Conservation (phyloP, 2,113 vertebrate genomes). For the Dicentrarchus labrax region DNA sequence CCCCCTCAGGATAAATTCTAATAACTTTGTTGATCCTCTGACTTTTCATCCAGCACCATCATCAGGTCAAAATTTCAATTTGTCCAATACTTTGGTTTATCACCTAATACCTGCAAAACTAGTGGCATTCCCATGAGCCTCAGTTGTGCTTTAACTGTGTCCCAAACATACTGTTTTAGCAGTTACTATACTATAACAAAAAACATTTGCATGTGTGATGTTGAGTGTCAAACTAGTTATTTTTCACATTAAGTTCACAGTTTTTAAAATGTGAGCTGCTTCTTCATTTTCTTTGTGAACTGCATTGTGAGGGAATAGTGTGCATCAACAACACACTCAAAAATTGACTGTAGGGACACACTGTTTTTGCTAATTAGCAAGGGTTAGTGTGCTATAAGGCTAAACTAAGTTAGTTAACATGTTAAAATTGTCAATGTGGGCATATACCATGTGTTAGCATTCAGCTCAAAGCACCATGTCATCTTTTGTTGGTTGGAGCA, state of each 20-base stretch:
- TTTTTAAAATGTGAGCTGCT: background rate
- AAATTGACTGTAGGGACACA: background rate
- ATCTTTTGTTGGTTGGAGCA: no score
- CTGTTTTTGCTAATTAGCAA: background rate
- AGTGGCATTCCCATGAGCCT: background rate
- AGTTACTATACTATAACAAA: background rate
- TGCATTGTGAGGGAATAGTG: background rate
- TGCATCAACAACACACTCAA: background rate
- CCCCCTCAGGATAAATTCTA: background rate
- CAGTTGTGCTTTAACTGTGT: background rate
- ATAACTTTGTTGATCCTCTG: background rate
- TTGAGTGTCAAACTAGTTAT: background rate
- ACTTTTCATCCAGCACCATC: background rate
- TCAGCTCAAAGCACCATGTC: background rate
- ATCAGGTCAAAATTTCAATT: background rate
- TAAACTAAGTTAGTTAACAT: background rate
- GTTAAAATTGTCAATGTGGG: background rate
- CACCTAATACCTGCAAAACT: background rate
- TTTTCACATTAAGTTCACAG: no score
- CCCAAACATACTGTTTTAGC: background rate
- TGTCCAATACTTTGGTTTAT: background rate
- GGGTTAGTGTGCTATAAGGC: no score
- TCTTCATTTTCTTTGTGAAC: background rate
- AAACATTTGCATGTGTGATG: background rate
- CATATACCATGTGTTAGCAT: background rate